These are phyloP conservation scores for Phataginus tetradactyla DNA, from an alignment of 2,797 vertebrate genomes.

Conservation along the genomic window DNA sequence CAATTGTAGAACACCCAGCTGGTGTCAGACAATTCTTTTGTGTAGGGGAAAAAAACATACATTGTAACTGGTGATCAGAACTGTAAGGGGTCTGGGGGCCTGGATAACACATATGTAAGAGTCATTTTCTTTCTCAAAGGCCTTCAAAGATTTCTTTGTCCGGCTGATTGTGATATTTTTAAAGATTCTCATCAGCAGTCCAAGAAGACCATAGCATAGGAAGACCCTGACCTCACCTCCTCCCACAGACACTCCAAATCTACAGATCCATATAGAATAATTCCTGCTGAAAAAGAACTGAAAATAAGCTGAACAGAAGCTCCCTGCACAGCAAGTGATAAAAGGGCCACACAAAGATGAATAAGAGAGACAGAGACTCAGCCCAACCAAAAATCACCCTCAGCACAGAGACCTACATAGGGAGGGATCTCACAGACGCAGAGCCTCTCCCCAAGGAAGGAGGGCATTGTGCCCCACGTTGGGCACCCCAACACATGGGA, in stretches of 20 bases:
- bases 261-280: background rate
- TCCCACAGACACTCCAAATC: background rate
- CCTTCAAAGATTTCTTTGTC: background rate
- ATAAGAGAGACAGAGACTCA: background rate
- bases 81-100: rapidly evolving
- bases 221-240: background rate
- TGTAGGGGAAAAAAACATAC: background rate
- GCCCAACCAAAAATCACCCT: background rate
- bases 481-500: background rate
- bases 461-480: background rate
- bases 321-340: background rate
- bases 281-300: background rate
- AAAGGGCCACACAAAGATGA: background rate
- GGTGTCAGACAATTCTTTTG: background rate
- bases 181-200: background rate
- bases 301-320: background rate
- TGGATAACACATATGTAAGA: background rate
- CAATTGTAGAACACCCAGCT: background rate
- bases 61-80: background rate
- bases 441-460: background rate
- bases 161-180: background rate
- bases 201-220: background rate
- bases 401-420: background rate
- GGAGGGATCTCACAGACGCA: background rate
- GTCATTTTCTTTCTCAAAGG: background rate